These are phyloP conservation scores for Syngnathus floridae DNA, from an alignment of 2,113 vertebrate species.

Conservation along the genomic window DNA sequence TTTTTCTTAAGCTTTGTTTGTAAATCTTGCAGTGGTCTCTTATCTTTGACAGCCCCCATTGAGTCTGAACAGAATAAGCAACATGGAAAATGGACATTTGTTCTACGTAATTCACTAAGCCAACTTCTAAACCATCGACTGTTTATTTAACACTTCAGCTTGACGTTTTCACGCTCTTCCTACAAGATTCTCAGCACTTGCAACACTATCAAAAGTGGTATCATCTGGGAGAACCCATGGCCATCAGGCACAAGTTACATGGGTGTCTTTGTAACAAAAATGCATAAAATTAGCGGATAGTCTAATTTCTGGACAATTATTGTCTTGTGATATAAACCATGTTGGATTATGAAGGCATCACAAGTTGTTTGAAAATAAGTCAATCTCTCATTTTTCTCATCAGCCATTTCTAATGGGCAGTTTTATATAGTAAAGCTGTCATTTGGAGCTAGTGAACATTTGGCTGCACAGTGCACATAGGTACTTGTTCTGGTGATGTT, in stretches of 20 bases:
- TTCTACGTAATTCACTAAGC: background rate
- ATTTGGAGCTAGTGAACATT: background rate
- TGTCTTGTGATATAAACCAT: too few relatives aligned
- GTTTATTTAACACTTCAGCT: background rate
- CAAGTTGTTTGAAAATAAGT: background rate
- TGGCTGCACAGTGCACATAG: background rate
- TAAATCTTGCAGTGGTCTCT: background rate
- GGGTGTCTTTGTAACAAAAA: background rate
- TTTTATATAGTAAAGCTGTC: background rate
- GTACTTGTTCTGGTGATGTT: background rate
- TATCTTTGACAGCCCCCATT: background rate
- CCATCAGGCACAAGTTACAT: background rate
- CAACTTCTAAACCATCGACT: background rate
- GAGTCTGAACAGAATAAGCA: background rate
- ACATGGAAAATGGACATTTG: background rate
- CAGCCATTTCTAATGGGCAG: background rate
- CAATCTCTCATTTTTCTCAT: background rate
- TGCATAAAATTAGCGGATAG: too few relatives aligned
- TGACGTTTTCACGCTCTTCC: constrained; percentile 5
- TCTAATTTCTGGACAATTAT: too few relatives aligned
- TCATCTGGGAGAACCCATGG: constrained; percentile 10
- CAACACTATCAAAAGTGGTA: constrained; percentile 22
- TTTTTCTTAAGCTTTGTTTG: background rate
- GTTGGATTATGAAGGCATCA: background rate
- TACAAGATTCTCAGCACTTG: constrained; percentile 17